These are phyloP conservation scores for Darevskia mixta DNA, from an alignment of 2,797 vertebrate genomes.

Conservation along the genomic window DNA sequence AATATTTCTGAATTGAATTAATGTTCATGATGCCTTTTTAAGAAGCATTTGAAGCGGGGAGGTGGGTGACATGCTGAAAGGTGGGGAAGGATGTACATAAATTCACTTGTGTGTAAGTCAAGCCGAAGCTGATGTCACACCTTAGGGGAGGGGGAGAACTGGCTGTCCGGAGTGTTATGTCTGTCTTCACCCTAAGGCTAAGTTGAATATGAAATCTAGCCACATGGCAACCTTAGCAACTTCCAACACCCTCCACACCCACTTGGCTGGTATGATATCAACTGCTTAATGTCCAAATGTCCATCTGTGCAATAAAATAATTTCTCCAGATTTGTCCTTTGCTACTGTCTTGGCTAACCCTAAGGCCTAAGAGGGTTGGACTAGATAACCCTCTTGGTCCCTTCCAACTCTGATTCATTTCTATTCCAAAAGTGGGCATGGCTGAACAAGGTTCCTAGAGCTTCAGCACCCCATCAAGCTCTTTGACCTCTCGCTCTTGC, in stretches of 20 bases:
- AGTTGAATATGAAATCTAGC: not conserved
- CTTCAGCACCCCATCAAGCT: not conserved
- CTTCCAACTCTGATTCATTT: not conserved
- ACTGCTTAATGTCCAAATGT: not conserved
- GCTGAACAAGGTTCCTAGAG: not conserved
- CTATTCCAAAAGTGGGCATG: not conserved
- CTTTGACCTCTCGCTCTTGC: not conserved
- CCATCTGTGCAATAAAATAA: conserved; percentile 9
- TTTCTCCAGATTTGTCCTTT: not conserved
- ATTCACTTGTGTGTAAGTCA: not conserved
- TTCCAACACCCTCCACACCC: not conserved
- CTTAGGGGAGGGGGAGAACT: not conserved
- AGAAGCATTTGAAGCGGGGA: not conserved
- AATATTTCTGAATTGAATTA: not conserved
- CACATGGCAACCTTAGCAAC: not conserved
- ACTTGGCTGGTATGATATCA: not conserved
- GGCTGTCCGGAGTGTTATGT: not conserved
- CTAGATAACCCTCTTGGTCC: too few species aligned
- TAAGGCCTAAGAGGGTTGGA: too few species aligned
- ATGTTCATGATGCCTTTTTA: not conserved
- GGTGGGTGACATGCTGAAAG: too few species aligned
- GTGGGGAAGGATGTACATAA: too few species aligned
- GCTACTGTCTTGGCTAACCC: not conserved
- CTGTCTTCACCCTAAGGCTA: not conserved
- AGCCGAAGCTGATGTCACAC: too few species aligned